Evolutionary conservation across 2,113 vertebrate species (phyloP), one percentile per base, ranked within the genome.

Genomic region (Otolemur garnettii): DNA sequence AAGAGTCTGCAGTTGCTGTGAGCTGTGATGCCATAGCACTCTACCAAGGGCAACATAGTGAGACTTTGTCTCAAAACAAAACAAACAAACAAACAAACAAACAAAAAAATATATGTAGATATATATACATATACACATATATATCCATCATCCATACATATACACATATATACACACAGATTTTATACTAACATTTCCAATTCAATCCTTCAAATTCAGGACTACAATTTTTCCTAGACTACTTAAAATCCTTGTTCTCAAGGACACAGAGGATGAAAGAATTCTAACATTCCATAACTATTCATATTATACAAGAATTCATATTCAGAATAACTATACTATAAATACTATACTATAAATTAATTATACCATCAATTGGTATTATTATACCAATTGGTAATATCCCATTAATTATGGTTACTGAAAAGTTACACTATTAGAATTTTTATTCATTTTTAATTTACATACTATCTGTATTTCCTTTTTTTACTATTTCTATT

Each of bases 161-260:
- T 21, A 77, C 28, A 50, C 45, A 50, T 50, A 50, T 50, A 50
- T 50, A 50, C 45, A 50, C 66, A 85, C 21, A 60, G 53, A 91
- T 42, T 88, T 91, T 78, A 59, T 21, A 68, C 5, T 55, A 19
- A 55, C 8, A 13, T 75, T 78, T 91, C 68, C 50, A 71, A 68
- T 50, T 71, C 45, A 62, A 53, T 78, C 45, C n/a, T 66, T 93
- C 35, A 66, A 12, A 77, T 53, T 93, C 28, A 78, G n/a, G 45
- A 50, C 74, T 69, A n/a, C 0, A 57, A n/a, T 30, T 68, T 89
- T 93, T 60, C 33, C 71, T 74, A 62, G 14, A 75, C 53, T 79
- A 50, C 33, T 87, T 84, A 93, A 50, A 95, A 77, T 62, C 15
- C 38, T 59, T n/a, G 19, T 88, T 81, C 83, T 53, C 35, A 85